Conservation (phyloP, 2,797 vertebrate genomes). For the Enteromius unitaeniatus region DNA sequence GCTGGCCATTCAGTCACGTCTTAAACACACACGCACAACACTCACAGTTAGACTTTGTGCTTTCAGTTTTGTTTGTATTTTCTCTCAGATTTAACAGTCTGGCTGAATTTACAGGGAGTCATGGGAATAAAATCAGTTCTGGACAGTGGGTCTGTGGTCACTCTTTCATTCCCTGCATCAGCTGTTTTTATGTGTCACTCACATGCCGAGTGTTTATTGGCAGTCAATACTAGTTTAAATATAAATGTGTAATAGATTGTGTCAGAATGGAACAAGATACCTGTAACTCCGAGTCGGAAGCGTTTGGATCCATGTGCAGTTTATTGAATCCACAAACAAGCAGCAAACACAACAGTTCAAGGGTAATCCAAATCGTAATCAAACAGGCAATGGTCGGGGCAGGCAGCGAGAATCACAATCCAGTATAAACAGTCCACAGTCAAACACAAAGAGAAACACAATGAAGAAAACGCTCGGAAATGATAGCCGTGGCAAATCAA, state of each 20-base stretch:
- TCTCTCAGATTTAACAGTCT: conserved; percentile 42
- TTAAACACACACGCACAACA: conserved; percentile 7
- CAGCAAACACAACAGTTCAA: too few species aligned
- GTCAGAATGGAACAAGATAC: background rate
- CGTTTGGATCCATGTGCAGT: too few species aligned
- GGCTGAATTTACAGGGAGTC: conserved; percentile 39
- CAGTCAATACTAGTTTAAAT: too few species aligned
- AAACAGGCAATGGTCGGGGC: too few species aligned
- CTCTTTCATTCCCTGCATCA: conserved; percentile 14
- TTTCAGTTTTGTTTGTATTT: conserved; percentile 16
- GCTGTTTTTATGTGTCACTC: conserved; percentile 17
- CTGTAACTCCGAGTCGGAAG: too few species aligned
- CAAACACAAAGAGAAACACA: too few species aligned
- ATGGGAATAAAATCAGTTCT: conserved; percentile 31
- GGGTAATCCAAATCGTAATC: too few species aligned
- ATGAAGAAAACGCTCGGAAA: too few species aligned
- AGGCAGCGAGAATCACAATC: too few species aligned
- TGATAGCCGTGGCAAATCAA: too few species aligned
- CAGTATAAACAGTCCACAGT: too few species aligned
- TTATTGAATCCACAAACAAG: too few species aligned
- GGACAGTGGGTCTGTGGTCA: background rate
- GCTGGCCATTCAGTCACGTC: conserved; percentile 13
- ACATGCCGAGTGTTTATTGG: conserved; percentile 24
- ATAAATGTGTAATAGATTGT: background rate
- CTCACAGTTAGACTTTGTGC: background rate